A percentile compares a stretch with the other conserved stretches of the same genome.
phyloP scores from a whole-genome alignment of 2,888 invertebrate genomes.

The Agrochola macilenta region DNA sequence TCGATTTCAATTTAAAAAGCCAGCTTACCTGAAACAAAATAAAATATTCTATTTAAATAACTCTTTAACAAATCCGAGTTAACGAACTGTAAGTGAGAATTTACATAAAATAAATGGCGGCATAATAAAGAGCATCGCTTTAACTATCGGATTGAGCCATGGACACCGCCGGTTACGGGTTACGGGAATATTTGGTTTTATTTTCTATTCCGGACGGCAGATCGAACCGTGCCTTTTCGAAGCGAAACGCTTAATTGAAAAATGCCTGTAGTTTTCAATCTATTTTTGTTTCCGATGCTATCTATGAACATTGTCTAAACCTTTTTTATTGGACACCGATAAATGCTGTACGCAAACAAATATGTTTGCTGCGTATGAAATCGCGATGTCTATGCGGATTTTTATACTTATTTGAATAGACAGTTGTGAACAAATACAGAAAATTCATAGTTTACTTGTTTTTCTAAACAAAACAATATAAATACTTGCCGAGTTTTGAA shows the following conservation, averaged over 20 bases:
- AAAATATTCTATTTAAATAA: conserved; percentile 60
- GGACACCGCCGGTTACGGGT: conserved; percentile 70
- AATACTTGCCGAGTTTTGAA: neutral
- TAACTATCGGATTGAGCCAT: conserved; percentile 75
- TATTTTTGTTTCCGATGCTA: conserved; percentile 63
- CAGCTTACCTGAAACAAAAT: conserved; percentile 64
- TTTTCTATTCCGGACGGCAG: conserved; percentile 61
- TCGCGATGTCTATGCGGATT: neutral
- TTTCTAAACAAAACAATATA: neutral
- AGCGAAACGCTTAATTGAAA: conserved; percentile 69
- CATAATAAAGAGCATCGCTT: conserved; percentile 73
- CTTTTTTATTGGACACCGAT: conserved; percentile 63
- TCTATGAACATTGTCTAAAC: conserved; percentile 64
- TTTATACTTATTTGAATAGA: neutral
- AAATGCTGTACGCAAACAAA: conserved; percentile 59
- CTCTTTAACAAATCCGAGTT: conserved; percentile 62
- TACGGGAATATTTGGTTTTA: conserved; percentile 78
- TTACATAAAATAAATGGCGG: conserved; percentile 80
- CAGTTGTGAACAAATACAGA: neutral
- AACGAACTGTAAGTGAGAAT: conserved; percentile 79
- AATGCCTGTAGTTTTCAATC: conserved; percentile 64
- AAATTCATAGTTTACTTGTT: neutral
- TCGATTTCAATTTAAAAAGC: conserved; percentile 19
- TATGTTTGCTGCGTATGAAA: conserved; percentile 48
- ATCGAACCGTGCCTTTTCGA: conserved; percentile 58